Evolutionary conservation across 2,797 vertebrate genomes (phyloP).

Genomic region (Vultur gryphus): DNA sequence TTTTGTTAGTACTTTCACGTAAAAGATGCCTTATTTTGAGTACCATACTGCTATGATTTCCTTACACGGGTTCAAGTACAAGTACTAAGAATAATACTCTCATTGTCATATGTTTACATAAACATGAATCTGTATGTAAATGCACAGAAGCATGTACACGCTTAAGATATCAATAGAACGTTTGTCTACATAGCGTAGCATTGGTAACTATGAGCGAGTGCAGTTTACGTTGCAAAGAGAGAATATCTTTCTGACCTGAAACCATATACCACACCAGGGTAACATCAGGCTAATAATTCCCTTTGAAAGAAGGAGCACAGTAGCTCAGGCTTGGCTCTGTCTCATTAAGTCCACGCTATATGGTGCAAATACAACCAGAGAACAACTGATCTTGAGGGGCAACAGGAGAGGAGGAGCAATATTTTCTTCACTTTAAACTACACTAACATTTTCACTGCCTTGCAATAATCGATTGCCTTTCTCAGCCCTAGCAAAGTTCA

Average conservation of each 20-base stretch:
- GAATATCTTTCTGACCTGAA: neutral
- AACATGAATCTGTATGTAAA: neutral
- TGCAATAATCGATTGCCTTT: neutral
- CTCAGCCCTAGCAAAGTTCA: neutral
- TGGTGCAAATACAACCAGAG: neutral
- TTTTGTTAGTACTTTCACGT: neutral
- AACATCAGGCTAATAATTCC: neutral
- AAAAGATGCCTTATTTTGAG: neutral
- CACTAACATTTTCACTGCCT: neutral
- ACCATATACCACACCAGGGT: neutral
- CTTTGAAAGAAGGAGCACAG: neutral
- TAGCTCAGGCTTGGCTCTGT: neutral
- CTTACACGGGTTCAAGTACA: neutral
- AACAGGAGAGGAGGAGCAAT: neutral
- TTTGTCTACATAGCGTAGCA: neutral
- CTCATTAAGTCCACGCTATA: neutral
- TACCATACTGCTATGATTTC: neutral
- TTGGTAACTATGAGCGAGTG: accelerated
- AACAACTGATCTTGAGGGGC: neutral
- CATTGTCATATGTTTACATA: neutral
- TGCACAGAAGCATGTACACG: accelerated
- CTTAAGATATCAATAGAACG: neutral
- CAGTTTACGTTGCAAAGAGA: neutral
- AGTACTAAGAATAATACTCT: neutral
- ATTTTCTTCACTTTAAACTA: neutral